These are phyloP conservation scores for Myanophis thanlyinensis DNA, from an alignment of 2,113 vertebrate genomes.

Conservation along the genomic window DNA sequence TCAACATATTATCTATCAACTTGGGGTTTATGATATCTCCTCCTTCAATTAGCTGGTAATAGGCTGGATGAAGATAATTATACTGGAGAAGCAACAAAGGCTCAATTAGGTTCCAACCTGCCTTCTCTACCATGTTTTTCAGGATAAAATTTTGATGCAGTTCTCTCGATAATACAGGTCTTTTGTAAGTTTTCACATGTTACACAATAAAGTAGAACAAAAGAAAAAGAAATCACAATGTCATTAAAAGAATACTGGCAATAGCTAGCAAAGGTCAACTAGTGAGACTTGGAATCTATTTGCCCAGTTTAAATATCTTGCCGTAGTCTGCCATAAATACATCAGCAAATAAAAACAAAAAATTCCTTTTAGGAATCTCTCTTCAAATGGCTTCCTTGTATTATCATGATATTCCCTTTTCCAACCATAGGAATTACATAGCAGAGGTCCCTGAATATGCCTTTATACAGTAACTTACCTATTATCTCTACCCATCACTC, in stretches of 20 bases:
- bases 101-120: background rate
- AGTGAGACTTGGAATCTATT: background rate
- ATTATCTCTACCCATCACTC: background rate
- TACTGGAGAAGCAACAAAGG: background rate
- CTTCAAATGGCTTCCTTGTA: background rate
- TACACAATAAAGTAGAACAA: background rate
- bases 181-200: background rate
- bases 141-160: background rate
- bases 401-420: background rate
- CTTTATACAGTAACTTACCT: background rate
- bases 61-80: background rate
- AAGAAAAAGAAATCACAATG: background rate
- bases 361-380: background rate
- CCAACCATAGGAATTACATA: background rate
- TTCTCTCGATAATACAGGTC: background rate
- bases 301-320: background rate
- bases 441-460: background rate
- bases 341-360: background rate
- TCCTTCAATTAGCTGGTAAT: background rate
- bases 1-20: background rate
- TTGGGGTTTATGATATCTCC: background rate
- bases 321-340: background rate
- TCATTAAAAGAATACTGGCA: background rate
- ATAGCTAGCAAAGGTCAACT: background rate
- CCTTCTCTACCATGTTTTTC: background rate